These are phyloP conservation scores for Planococcus citri DNA, from an alignment of 1,140 invertebrate species.

Conservation along the genomic window DNA sequence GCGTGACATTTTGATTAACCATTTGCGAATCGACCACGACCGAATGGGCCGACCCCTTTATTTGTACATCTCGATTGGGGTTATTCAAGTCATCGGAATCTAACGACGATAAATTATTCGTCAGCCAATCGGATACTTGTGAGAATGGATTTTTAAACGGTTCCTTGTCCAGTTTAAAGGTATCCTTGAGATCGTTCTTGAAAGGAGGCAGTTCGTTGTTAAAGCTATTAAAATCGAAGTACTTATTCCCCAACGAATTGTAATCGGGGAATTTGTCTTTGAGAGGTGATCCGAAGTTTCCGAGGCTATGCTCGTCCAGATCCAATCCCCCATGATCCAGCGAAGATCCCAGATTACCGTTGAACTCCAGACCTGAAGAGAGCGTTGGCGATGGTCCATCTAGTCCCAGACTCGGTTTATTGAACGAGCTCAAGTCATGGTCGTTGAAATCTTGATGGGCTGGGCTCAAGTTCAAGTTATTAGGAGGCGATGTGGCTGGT, in stretches of 20 bases:
- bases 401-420: neutral
- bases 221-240: neutral
- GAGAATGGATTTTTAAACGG: neutral
- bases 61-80: neutral
- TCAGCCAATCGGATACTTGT: slow-evolving; percentile 5
- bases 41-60: neutral
- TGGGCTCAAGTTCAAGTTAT: neutral
- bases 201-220: neutral
- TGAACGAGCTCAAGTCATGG: neutral
- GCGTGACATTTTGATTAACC: neutral
- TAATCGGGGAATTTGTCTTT: slow-evolving; percentile 4
- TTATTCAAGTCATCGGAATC: neutral
- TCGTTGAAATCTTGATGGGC: neutral
- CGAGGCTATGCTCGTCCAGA: neutral
- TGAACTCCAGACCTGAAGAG: neutral
- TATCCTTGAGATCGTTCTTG: neutral
- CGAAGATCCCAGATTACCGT: neutral
- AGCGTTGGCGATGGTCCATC: neutral
- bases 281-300: neutral
- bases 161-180: neutral
- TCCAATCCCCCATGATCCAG: neutral
- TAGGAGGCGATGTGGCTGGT: neutral
- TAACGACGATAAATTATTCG: neutral
- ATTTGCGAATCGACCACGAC: neutral
- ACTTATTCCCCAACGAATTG: neutral